Evolutionary conservation across 2,888 invertebrate genomes (phyloP).

Genomic region (Hydrotaea cyrtoneurina): DNA sequence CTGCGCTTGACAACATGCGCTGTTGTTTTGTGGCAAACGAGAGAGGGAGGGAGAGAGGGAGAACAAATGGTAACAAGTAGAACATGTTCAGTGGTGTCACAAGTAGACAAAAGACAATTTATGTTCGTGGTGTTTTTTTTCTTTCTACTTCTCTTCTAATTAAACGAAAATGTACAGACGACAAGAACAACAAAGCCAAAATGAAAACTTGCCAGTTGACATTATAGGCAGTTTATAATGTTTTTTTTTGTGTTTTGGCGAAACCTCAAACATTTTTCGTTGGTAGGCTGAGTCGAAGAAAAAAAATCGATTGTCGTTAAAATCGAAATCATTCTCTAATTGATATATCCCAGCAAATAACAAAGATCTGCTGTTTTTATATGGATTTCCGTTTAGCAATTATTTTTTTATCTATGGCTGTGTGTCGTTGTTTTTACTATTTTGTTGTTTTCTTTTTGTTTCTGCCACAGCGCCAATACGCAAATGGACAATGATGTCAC

Average conservation of each 20-base stretch:
- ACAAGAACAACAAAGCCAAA: background rate
- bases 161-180: background rate
- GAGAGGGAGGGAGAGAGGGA: background rate
- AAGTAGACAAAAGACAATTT: constrained; percentile 1
- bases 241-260: background rate
- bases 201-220: constrained; percentile 24
- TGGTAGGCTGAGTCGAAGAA: no score
- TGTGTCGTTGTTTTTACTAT: background rate
- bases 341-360: background rate
- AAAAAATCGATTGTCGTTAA: background rate
- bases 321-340: background rate
- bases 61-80: constrained; percentile 29
- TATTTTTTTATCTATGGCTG: constrained; percentile 2
- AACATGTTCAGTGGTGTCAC: background rate
- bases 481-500: constrained; percentile 97
- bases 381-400: constrained; percentile 38
- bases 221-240: constrained; percentile 3
- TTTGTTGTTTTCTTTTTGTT: constrained; percentile 34
- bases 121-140: background rate
- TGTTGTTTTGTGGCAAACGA: background rate
- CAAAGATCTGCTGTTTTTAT: background rate
- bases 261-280: background rate
- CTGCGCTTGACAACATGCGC: background rate
- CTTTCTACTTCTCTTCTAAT: background rate
- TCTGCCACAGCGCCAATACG: constrained; percentile 88